Evolutionary conservation across 64 coral and sea anemone genomes (phyloP).

Genomic region (Stichodactyla mertensii): DNA sequence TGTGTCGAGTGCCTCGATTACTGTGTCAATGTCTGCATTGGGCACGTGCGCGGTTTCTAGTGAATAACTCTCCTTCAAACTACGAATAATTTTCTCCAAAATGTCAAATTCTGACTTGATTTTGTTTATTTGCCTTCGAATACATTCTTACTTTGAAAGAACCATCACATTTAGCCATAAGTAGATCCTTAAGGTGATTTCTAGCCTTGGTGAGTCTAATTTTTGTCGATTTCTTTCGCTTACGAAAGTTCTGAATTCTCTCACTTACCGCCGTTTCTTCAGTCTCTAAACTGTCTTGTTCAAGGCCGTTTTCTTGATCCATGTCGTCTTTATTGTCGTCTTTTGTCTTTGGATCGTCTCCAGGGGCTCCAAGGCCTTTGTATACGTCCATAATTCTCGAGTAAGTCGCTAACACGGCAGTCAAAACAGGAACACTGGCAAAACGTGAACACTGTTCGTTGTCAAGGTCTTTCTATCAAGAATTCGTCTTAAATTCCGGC

Average conservation of each 20-base stretch:
- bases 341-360: no score
- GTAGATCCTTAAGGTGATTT: not conserved
- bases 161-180: not conserved
- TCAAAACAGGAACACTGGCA: no score
- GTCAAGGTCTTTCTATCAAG: no score
- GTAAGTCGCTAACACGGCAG: no score
- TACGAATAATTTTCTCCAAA: not conserved
- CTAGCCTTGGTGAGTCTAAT: not conserved
- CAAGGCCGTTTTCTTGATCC: no score
- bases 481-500: no score
- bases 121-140: conserved; percentile 2
- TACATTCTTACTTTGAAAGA: not conserved
- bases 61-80: conserved; percentile 2
- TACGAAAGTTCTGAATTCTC: not conserved
- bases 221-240: conserved; percentile 3
- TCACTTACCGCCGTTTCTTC: not conserved
- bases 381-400: no score
- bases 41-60: not conserved
- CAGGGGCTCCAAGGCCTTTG: no score
- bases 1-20: not conserved
- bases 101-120: conserved; percentile 6
- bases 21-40: not conserved
- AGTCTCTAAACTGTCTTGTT: no score
- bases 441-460: no score
- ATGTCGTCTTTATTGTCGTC: no score